Percentiles rank a stretch among this genome's conserved stretches.
phyloP scores from a whole-genome alignment of 2,888 invertebrate genomes.

The Stenolophus ochropezus region DNA sequence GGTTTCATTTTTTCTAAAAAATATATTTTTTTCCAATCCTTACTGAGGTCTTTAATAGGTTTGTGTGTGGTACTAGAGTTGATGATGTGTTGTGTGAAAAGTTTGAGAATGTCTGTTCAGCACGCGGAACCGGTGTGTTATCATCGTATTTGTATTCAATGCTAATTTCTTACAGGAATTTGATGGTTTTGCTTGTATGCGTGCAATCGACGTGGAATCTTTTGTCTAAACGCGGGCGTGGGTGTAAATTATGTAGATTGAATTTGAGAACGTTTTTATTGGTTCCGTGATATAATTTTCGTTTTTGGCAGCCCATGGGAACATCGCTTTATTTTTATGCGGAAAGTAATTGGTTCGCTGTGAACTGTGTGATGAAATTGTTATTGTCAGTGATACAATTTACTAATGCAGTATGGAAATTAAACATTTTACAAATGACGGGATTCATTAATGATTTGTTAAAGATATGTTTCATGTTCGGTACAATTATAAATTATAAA shows the following conservation, averaged over 20 bases:
- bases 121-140: slow-evolving; percentile 16
- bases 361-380: slow-evolving; percentile 21
- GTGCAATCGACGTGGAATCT: slow-evolving; percentile 15
- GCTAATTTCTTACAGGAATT: slow-evolving; percentile 39
- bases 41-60: too few relatives aligned
- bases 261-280: slow-evolving; percentile 16
- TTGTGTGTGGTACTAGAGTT: too few relatives aligned
- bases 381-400: slow-evolving; percentile 16
- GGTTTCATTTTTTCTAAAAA: too few relatives aligned
- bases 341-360: slow-evolving; percentile 16
- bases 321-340: background rate
- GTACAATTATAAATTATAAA: background rate
- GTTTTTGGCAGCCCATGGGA: background rate
- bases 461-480: background rate
- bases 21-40: too few relatives aligned
- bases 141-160: slow-evolving; percentile 23
- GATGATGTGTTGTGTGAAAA: background rate
- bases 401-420: background rate
- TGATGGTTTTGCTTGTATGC: slow-evolving; percentile 5
- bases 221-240: slow-evolving; percentile 25
- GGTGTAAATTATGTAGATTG: slow-evolving; percentile 37
- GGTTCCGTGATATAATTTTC: slow-evolving; percentile 10
- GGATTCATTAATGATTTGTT: background rate
- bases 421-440: background rate
- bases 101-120: background rate